Base-by-base conservation (phyloP, 2,888 invertebrate species). In the Epinotia brunnichana region DNA sequence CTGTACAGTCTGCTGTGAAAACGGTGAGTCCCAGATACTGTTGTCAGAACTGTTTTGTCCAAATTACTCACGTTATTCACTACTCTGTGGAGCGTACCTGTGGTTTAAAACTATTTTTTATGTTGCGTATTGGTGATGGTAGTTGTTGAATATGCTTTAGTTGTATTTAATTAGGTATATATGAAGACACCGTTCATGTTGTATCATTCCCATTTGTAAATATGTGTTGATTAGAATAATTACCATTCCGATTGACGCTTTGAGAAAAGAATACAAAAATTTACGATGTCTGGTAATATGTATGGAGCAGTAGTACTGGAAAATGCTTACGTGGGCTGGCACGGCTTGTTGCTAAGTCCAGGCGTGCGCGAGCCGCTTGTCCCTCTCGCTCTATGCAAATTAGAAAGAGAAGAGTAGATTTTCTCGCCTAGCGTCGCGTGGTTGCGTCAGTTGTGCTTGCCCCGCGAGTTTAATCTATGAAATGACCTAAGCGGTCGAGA, bases 1-100 rank as follows among this genome's bases (percentile, higher is more conserved):
- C 98, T 84, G 96, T 98, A 91, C 97, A 97, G 94, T 97, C 96
- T 89, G 98, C 98, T 84, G 97, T 98, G 74, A 97, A 97, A 95
- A 96, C 97, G 94, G 98, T 98, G 95, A 97, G 97, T 96, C 81
- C 75, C 82, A 79, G 82, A 75, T 61, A 29, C 41, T 69, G 68
- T 62, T 56, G 60, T 61, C 67, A 59, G 62, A 69, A 56, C 48
- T 73, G 59, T 68, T 68, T 48, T 62, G 56, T 68, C 19, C 56
- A 62, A 76, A 66, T 54, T 74, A 75, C 59, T 69, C 67, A 68
- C 74, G 79, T 62, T 83, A 80, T 82, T 84, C 81, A 78, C 77
- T 77, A 82, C 84, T 86, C 82, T 80, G 86, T 88, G 89, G 87
- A 87, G 84, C 81, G 80, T 83, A 81, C 80, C 78, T 35, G 35